Evolutionary conservation across 2,888 invertebrate species (phyloP), one percentile per base, ranked within the genome.

Genomic region (Prenolepis imparis): DNA sequence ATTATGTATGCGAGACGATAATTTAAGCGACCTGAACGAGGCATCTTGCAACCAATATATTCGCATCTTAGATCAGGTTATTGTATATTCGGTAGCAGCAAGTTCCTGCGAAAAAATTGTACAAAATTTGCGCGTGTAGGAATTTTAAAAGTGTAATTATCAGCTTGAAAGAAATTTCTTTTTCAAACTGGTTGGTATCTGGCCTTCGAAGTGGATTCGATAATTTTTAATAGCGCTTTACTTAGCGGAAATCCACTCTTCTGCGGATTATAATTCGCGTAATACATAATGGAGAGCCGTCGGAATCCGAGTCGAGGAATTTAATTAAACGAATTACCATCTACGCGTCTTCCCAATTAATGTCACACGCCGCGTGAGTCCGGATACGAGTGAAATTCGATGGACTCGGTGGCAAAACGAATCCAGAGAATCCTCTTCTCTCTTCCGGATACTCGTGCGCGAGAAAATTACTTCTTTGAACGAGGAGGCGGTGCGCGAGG

Each of bases 281-380:
- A 28, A 28, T 28, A 44, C 36, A 41, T 80, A 80, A 80, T 80
- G 18, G 24, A 59, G 18, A 36, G 36, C 36, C 32, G 24, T 21
- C 59, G 59, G 32, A 80, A 59, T 44, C 44, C 44, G 59, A 59
- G 36, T 32, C 28, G 28, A 28, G 78, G 75, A 80, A 80, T 80
- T 80, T 80, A 73, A 73, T 78, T 78, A 73, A 80, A 73, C 78
- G 32, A 73, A 80, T 59, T 73, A 70, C 74, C 68, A 72, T 77
- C 73, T 57, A 72, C 28, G 39, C 77, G 55, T 32, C 41, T 21
- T 44, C 59, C 74, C 57, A 73, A 80, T 80, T 80, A 80, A 80
- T 36, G 59, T 80, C 78, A 36, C 21, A 18, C 59, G 15, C 18
- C 78, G n/a, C n/a, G n/a, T n/a, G n/a, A n/a, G 21, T 6, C 15